Conservation (phyloP, 1,140 invertebrate species). For the Neomicropteryx cornuta region DNA sequence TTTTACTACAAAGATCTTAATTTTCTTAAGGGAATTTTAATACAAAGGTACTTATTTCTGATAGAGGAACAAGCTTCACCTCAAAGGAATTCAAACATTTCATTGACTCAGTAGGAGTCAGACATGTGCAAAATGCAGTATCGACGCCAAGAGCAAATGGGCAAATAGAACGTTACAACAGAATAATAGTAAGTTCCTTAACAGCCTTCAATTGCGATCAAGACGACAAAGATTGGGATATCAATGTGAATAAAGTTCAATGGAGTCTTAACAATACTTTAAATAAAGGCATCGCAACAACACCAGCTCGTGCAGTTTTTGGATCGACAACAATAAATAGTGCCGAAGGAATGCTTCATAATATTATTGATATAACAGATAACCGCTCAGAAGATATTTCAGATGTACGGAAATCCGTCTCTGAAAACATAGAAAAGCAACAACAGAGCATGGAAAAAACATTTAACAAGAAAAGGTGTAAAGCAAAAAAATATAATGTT, state of each 20-base stretch:
- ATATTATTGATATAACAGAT: too few relatives aligned
- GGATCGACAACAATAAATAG: conserved; percentile 4
- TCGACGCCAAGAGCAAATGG: conserved; percentile 4
- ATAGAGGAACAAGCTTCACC: background rate
- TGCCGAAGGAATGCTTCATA: conserved; percentile 5
- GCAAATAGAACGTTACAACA: conserved; percentile 8
- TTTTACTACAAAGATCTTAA: too few relatives aligned
- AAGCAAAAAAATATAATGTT: too few relatives aligned
- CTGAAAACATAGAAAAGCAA: too few relatives aligned
- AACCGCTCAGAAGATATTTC: too few relatives aligned
- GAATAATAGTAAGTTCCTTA: conserved; percentile 6
- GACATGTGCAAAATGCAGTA: conserved; percentile 1
- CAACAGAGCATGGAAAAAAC: too few relatives aligned
- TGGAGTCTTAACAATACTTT: conserved; percentile 8
- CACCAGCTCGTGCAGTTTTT: conserved; percentile 6
- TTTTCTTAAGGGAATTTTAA: too few relatives aligned
- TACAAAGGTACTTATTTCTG: too few relatives aligned
- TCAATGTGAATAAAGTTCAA: conserved; percentile 3
- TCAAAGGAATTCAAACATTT: background rate
- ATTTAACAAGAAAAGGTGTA: too few relatives aligned
- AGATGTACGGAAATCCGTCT: too few relatives aligned
- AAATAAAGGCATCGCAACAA: conserved; percentile 6
- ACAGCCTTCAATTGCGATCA: conserved; percentile 1
- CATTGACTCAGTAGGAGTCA: background rate
- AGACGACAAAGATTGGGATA: conserved; percentile 8